Evolutionary conservation across 2,888 invertebrate species (phyloP).

Genomic region (Agrilus biguttatus): DNA sequence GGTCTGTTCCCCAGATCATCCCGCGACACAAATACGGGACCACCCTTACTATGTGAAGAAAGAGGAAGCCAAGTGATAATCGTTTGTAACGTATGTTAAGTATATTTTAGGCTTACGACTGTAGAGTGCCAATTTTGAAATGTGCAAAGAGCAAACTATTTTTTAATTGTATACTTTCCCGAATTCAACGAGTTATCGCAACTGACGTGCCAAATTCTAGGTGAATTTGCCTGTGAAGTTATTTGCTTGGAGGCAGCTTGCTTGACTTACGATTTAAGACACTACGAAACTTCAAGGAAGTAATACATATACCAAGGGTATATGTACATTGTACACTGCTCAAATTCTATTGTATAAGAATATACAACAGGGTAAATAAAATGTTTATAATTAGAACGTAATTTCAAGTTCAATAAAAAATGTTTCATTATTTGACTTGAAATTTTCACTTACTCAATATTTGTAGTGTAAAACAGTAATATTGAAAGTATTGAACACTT

Average conservation of each 20-base stretch:
- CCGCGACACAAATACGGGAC: slow-evolving; percentile 14
- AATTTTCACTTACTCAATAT: too few relatives aligned
- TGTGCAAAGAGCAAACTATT: slow-evolving; percentile 2
- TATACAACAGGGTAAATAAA: too few relatives aligned
- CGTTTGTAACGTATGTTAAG: slow-evolving; percentile 2
- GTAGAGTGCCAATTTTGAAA: slow-evolving; percentile 12
- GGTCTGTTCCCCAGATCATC: slow-evolving; percentile 30
- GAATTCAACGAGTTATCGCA: slow-evolving; percentile 3
- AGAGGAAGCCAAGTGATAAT: slow-evolving; percentile 12
- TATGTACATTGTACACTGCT: too few relatives aligned
- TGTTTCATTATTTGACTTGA: too few relatives aligned
- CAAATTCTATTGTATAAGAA: too few relatives aligned
- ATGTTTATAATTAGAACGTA: too few relatives aligned
- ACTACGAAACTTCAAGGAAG: too few relatives aligned
- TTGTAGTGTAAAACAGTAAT: too few relatives aligned
- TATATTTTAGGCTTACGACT: slow-evolving; percentile 2
- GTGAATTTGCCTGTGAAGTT: background rate
- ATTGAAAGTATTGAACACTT: too few relatives aligned
- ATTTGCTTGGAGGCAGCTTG: background rate
- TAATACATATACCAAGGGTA: too few relatives aligned
- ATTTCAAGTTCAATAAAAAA: too few relatives aligned
- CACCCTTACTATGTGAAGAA: slow-evolving; percentile 11
- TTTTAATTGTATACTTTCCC: slow-evolving; percentile 5
- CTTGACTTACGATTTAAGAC: background rate
- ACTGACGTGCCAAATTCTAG: slow-evolving; percentile 3